Conservation (phyloP, 2,113 vertebrate species). For the Dicentrarchus labrax region DNA sequence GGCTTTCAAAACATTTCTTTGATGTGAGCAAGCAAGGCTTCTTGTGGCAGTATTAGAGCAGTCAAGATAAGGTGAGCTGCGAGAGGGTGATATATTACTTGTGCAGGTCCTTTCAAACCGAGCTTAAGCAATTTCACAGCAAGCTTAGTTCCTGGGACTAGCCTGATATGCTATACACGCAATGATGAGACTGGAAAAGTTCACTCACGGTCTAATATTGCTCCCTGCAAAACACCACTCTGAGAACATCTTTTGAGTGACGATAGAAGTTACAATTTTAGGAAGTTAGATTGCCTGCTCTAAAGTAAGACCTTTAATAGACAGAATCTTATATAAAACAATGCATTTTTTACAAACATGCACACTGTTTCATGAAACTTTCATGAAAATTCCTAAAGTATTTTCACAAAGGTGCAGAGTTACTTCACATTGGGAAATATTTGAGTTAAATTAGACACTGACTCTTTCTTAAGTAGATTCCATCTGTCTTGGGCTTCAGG, state of each 20-base stretch:
- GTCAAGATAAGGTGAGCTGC: constrained; percentile 82
- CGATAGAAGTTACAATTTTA: neutral
- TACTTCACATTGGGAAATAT: constrained; percentile 64
- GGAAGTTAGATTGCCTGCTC: neutral
- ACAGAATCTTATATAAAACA: neutral
- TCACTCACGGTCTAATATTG: constrained; percentile 49
- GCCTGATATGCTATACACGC: constrained; percentile 57
- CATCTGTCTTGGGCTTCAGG: constrained; percentile 73
- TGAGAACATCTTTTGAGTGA: constrained; percentile 30
- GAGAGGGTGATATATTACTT: constrained; percentile 81
- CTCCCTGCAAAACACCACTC: constrained; percentile 29
- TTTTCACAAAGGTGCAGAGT: constrained; percentile 62
- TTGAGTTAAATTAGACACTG: constrained; percentile 69
- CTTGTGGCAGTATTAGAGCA: constrained; percentile 70
- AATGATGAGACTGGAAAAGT: constrained; percentile 55
- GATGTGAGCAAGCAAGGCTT: constrained; percentile 81
- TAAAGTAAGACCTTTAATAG: neutral
- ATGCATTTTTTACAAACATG: neutral
- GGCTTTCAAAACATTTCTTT: constrained; percentile 80
- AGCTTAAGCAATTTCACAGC: constrained; percentile 83
- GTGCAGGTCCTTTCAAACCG: constrained; percentile 72
- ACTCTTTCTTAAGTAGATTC: constrained; percentile 67
- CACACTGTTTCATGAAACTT: constrained; percentile 27
- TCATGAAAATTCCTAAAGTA: constrained; percentile 28
- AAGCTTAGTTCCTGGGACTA: constrained; percentile 60